phyloP scores from a whole-genome alignment of 1,140 invertebrate species.

The Leptonema lineaticorne region DNA sequence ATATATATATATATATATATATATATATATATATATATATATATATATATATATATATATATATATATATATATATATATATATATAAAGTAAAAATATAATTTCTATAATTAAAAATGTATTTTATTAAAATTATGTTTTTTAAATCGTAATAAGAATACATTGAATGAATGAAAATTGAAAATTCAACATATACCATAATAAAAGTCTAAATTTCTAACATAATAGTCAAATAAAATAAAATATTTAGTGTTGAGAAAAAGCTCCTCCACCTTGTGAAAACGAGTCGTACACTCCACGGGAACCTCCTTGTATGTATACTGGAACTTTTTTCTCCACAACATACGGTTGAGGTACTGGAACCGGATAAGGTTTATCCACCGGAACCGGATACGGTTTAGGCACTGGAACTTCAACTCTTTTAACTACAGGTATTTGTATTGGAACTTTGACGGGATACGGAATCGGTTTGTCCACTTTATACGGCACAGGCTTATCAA shows the following conservation, averaged over 20 bases:
- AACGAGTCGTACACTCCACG: background rate
- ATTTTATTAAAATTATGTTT: too few relatives aligned
- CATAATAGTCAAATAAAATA: background rate
- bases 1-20: too few relatives aligned
- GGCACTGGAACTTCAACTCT: slow-evolving; percentile 48
- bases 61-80: too few relatives aligned
- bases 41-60: too few relatives aligned
- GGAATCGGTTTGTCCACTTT: slow-evolving; percentile 42
- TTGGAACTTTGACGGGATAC: slow-evolving; percentile 42
- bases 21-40: too few relatives aligned
- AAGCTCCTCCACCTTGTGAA: background rate
- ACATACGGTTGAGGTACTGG: slow-evolving; percentile 38
- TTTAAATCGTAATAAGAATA: too few relatives aligned
- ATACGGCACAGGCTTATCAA: slow-evolving; percentile 46
- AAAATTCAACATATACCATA: too few relatives aligned
- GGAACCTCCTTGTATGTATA: slow-evolving; percentile 35
- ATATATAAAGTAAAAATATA: too few relatives aligned
- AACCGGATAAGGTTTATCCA: slow-evolving; percentile 50
- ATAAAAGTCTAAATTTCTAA: too few relatives aligned
- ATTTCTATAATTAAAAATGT: too few relatives aligned
- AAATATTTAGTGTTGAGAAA: background rate
- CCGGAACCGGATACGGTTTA: slow-evolving; percentile 46
- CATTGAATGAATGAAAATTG: too few relatives aligned
- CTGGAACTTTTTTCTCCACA: slow-evolving; percentile 42
- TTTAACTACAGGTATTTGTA: slow-evolving; percentile 49